phyloP scores from a whole-genome alignment of 1,140 invertebrate genomes.

The Gyrodactylus salaris region DNA sequence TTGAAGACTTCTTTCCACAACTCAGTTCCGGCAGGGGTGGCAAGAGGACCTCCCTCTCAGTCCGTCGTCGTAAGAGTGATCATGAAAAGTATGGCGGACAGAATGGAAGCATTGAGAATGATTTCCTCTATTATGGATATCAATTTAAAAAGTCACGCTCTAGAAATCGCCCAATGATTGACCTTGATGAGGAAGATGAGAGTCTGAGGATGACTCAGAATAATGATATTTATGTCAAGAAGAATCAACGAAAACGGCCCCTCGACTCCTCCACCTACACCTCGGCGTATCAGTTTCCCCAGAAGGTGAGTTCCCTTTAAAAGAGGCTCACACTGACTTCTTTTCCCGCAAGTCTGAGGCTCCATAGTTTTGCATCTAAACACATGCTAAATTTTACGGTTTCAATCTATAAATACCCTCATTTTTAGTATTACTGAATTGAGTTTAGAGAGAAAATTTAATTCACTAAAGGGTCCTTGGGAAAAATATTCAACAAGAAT shows the following conservation, averaged over 20 bases:
- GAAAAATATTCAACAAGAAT: too few relatives aligned
- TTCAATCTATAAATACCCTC: too few relatives aligned
- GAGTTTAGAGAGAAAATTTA: too few relatives aligned
- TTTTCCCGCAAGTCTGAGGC: too few relatives aligned
- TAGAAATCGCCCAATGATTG: not conserved
- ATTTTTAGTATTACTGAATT: too few relatives aligned
- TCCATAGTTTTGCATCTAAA: too few relatives aligned
- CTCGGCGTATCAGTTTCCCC: not conserved
- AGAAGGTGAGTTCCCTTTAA: not conserved
- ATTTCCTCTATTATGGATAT: not conserved
- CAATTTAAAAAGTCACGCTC: not conserved
- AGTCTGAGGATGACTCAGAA: not conserved
- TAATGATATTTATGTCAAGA: not conserved
- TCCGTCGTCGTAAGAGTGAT: not conserved
- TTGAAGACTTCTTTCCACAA: not conserved
- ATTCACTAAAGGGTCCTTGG: too few relatives aligned
- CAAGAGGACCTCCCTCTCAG: not conserved
- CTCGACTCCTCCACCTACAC: not conserved
- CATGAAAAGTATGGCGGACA: not conserved
- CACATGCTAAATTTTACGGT: too few relatives aligned
- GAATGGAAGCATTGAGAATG: not conserved
- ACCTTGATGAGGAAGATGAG: too few relatives aligned
- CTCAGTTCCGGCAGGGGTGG: not conserved
- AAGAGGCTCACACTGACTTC: too few relatives aligned
- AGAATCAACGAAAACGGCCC: not conserved